phyloP scores from a whole-genome alignment of 2,888 invertebrate species.

The Neocrepidodera transversa region DNA sequence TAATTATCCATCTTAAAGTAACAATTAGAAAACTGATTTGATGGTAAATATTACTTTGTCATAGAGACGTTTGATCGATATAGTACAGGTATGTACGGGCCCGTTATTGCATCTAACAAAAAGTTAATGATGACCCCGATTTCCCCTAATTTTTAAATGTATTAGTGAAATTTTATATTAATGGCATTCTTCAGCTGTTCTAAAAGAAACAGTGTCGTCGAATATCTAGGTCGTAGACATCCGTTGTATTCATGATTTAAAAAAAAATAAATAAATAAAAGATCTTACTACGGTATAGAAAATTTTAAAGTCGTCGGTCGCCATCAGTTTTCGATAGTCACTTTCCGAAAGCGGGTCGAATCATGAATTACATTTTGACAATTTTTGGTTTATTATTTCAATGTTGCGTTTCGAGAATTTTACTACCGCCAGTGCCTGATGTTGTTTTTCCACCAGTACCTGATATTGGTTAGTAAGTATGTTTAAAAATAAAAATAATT shows the following conservation, averaged over 20 bases:
- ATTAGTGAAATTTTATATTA: too few species aligned
- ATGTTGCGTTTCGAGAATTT: slow-evolving; percentile 42
- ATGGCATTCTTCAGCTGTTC: not conserved
- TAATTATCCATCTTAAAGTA: too few species aligned
- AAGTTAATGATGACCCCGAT: too few species aligned
- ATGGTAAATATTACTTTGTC: not conserved
- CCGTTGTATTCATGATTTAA: slow-evolving; percentile 11
- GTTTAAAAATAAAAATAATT: too few species aligned
- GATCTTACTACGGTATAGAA: slow-evolving; percentile 18
- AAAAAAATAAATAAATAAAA: not conserved
- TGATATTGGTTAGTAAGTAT: slow-evolving; percentile 57
- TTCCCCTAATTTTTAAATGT: too few species aligned
- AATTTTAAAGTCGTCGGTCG: slow-evolving; percentile 19
- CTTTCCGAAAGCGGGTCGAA: slow-evolving; percentile 35
- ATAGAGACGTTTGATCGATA: slow-evolving; percentile 21
- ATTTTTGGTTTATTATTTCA: slow-evolving; percentile 29
- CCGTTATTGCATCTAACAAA: too few species aligned
- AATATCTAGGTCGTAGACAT: slow-evolving; percentile 9
- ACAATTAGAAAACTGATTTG: not conserved
- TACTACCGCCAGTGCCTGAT: slow-evolving; percentile 60
- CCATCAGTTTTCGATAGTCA: slow-evolving; percentile 36
- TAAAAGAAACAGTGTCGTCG: slow-evolving; percentile 3
- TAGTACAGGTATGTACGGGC: not conserved
- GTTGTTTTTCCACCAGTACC: slow-evolving; percentile 61
- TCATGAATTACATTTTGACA: slow-evolving; percentile 6